Evolutionary conservation across 2,888 invertebrate species (phyloP), one percentile per base, ranked within the genome.

Genomic region (Chesias legatella): DNA sequence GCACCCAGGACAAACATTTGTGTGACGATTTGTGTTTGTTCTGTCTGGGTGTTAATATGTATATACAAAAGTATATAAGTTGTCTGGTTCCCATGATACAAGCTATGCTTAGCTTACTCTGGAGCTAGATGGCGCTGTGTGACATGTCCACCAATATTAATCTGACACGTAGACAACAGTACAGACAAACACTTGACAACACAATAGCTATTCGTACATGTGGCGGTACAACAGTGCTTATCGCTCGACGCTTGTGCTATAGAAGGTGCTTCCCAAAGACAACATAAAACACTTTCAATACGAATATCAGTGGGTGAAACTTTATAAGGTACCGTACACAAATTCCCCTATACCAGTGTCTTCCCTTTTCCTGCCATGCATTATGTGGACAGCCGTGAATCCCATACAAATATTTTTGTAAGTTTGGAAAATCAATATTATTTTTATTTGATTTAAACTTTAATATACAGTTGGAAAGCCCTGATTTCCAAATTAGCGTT

Each of bases 301-400:
- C 53, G 75, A 66, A 75, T 67, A 68, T 71, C 67, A 81, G 81
- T 82, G 86, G 86, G 86, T 88, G 86, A 88, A 88, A 88, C 86
- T 86, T 88, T 86, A 83, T 82, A 85, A 86, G 86, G 86, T 83
- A 86, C 85, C 86, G 72, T 85, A 85, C 85, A 86, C 86, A 86
- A 86, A 86, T 85, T 82, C 82, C 80, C 83, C 79, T 81, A 79
- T 53, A 52, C 63, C 68, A 72, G 73, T 70, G 64, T 59, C 61
- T 66, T 32, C 57, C 63, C 66, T 64, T 63, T 53, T 65, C 78
- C 75, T 84, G 82, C 75, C 81, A 80, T 83, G 83, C 85, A 24
- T 21, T 1, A 10, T 2, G 7, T 32, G 10, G 33, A 37, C 40
- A 40, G 40, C 45, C 39, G 9, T 17, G 10, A 26, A 10, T 13